Percentiles rank a stretch among this genome's conserved stretches.
phyloP scores from a whole-genome alignment of 2,797 vertebrate species.

The Alosa sapidissima region DNA sequence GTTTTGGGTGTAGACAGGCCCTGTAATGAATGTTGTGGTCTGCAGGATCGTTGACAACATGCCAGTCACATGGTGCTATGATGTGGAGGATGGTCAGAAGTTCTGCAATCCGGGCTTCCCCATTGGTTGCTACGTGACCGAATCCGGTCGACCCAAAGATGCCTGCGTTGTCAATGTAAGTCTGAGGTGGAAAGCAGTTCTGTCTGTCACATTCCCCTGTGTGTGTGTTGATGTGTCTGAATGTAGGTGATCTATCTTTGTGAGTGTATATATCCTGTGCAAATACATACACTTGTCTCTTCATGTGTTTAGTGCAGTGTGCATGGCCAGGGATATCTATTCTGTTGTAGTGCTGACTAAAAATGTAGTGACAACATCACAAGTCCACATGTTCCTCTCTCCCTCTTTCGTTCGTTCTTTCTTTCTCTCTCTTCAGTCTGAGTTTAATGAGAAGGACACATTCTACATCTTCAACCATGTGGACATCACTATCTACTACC shows the following conservation, averaged over 20 bases:
- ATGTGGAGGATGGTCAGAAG: slow-evolving; percentile 87
- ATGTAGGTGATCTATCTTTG: not conserved
- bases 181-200: slow-evolving; percentile 35
- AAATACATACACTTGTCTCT: not conserved
- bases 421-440: slow-evolving; percentile 69
- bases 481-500: slow-evolving; percentile 89
- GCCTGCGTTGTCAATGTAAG: slow-evolving; percentile 91
- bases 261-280: too few species aligned
- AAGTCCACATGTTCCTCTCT: not conserved
- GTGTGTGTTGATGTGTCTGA: not conserved
- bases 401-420: not conserved
- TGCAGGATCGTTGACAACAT: slow-evolving; percentile 93
- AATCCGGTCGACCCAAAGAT: slow-evolving; percentile 83
- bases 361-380: too few species aligned
- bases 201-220: not conserved
- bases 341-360: too few species aligned
- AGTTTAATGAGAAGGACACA: slow-evolving; percentile 87
- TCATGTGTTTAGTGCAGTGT: not conserved
- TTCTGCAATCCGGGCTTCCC: slow-evolving; percentile 95
- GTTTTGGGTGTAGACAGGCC: not conserved
- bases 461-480: slow-evolving; percentile 96
- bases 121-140: slow-evolving; percentile 89
- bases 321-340: not conserved
- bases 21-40: not conserved
- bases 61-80: slow-evolving; percentile 95